phyloP scores from a whole-genome alignment of 2,888 invertebrate genomes.

The Abrostola triplasia region DNA sequence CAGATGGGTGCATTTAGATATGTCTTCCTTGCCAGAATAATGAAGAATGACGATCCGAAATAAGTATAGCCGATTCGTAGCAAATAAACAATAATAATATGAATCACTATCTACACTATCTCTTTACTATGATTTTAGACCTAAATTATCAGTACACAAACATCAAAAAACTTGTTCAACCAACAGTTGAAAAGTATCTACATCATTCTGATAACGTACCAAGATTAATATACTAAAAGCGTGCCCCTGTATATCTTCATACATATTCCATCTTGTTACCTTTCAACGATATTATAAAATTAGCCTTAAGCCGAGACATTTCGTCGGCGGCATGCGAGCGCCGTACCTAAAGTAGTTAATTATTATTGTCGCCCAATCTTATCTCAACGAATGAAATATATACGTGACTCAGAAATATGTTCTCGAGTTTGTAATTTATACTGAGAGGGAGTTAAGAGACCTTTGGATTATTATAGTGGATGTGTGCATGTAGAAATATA shows the following conservation, averaged over 20 bases:
- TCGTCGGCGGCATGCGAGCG: neutral
- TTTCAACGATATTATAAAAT: constrained; percentile 7
- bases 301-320: constrained; percentile 2
- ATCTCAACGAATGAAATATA: constrained; percentile 20
- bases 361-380: constrained; percentile 17
- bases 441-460: neutral
- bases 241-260: neutral
- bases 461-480: neutral
- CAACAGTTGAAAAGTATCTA: too few relatives aligned
- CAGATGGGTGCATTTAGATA: too few relatives aligned
- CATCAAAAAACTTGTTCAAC: too few relatives aligned
- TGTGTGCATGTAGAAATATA: neutral
- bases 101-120: too few relatives aligned
- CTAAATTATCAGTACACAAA: too few relatives aligned
- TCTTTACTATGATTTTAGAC: too few relatives aligned
- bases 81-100: too few relatives aligned
- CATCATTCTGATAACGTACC: too few relatives aligned
- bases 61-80: too few relatives aligned
- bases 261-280: neutral
- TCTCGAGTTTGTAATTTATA: constrained; percentile 1
- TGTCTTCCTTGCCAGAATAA: too few relatives aligned
- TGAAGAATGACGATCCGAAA: too few relatives aligned
- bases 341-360: constrained; percentile 15
- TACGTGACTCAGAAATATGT: constrained; percentile 10
- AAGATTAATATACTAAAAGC: neutral